Evolutionary conservation across 2,888 invertebrate genomes (phyloP).

Genomic region (Imbricaverruca yamaguchii): DNA sequence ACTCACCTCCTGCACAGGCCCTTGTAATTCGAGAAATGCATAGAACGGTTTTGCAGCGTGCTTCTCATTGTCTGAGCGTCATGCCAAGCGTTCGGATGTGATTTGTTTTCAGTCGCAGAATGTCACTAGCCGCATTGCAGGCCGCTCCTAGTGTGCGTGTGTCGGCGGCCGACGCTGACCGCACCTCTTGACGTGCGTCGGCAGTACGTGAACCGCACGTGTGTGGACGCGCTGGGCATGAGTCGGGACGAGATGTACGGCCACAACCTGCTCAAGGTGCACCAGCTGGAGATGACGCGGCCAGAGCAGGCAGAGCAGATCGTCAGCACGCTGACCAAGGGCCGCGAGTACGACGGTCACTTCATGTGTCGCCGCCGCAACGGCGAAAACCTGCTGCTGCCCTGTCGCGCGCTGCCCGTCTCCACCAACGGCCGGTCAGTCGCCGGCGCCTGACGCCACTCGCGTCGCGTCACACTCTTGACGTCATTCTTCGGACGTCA

Average conservation of each 20-base stretch:
- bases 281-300: conserved; percentile 45
- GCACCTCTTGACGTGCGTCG: conserved; percentile 33
- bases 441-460: too few relatives aligned
- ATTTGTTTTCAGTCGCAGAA: too few relatives aligned
- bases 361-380: conserved; percentile 64
- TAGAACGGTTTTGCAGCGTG: not conserved
- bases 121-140: not conserved
- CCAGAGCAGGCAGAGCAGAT: conserved; percentile 43
- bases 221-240: conserved; percentile 72
- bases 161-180: not conserved
- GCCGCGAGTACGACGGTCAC: conserved; percentile 69
- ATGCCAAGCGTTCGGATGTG: not conserved
- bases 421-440: conserved; percentile 34
- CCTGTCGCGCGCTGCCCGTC: conserved; percentile 68
- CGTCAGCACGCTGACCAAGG: conserved; percentile 55
- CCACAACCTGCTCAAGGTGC: conserved; percentile 52
- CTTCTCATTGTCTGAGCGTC: not conserved
- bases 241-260: conserved; percentile 56
- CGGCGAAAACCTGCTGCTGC: conserved; percentile 67
- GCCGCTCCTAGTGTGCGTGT: conserved; percentile 1
- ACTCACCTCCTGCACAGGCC: too few relatives aligned
- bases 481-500: too few relatives aligned
- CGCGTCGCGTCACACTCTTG: too few relatives aligned
- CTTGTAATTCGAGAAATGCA: too few relatives aligned
- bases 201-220: conserved; percentile 79